Evolutionary conservation across 1,140 invertebrate species (phyloP), one percentile per base, ranked within the genome.

Genomic region (Drosophila varians): DNA sequence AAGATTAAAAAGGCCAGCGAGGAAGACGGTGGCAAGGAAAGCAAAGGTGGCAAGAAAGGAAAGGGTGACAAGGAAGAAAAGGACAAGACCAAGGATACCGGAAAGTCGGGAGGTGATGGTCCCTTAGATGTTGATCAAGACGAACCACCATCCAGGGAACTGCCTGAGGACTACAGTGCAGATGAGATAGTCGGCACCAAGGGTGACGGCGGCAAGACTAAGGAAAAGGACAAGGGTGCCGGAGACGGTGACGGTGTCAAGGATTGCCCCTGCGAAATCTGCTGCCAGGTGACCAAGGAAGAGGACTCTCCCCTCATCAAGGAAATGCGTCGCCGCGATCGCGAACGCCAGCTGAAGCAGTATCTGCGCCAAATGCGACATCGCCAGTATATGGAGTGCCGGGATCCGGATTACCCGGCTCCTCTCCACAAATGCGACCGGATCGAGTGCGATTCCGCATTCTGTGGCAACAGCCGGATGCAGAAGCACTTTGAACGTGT

Each of bases 261-360:
- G 12, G 65, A 68, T 19, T 79, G 75, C 16, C 79, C 80, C 0
- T 84, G 79, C 38, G 42, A 49, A 18, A 53, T 76, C 7, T 82
- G 78, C 8, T 21, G 68, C 12, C 43, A 47, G 16, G 7, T 46
- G 2, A 3, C 34, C 1, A 21, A 28, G 3, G 56, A 72, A 8
- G 1, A 18, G 25, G 73, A 82, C 21, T 16, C 54, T 0, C 78
- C 77, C 0, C 43, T 82, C 18, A 77, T 82, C 8, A 23, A 36
- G 6, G 53, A 82, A 21, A 65, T 82, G 73, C 75, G 72, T 5
- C 34, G 8, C 1, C 48, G 40, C 1, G 56, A 74, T 1, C 56
- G 56, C 8, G 36, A 46, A 11, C 69, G 61, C 1, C 28, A 65
- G 23, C 5, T 51, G 5, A 42, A 54, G 0, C 61, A 74, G 1